Base-by-base conservation (phyloP, 2,113 vertebrate species). In the Cyphomyrus discorhynchus region DNA sequence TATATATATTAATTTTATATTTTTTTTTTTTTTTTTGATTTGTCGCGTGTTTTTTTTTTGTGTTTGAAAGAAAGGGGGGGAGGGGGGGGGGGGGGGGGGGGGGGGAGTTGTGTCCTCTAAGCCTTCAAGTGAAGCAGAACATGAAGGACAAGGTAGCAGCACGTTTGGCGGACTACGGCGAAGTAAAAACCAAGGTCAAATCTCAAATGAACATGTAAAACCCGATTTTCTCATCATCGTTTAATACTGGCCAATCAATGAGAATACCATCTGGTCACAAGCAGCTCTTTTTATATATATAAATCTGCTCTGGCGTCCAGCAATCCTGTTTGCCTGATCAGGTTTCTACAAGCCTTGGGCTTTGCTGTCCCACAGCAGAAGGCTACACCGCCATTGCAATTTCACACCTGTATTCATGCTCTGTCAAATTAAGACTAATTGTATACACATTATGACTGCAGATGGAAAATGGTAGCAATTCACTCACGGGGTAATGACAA, bases 171-270 rank as follows among this genome's bases (percentile, higher is more conserved):
- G 49, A 2, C 13, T 53, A 8, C 1, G 15, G 5, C 15, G 15
- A 53, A 53, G 50, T 35, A 53, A 39, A 53, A 53, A 87, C 50
- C 50, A 19, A 87, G 50, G 49, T 87, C 27, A 87, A 56, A 87
- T 53, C 85, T 87, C 49, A 53, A 56, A 87, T 53, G 49, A 87
- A 35, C 50, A 87, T 15, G 85, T 87, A 53, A 52, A 87, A 87
- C 27, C 49, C 49, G 49, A 87, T 87, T 87, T 87, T 87, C 49
- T 53, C 49, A 53, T 87, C 85, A 87, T 50, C 47, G n/a, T 52
- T 87, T 53, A 87, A 53, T 35, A n/a, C 31, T 21, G 27, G 85
- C 31, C 50, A 35, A 53, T 58, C 35, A 24, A 58, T 88, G 86
- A 39, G 52, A 88, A 21, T n/a, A 45, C 53, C 86, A 88, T 62